phyloP scores from a whole-genome alignment of 2,888 invertebrate species.

The Hirtodrosophila trivittata region DNA sequence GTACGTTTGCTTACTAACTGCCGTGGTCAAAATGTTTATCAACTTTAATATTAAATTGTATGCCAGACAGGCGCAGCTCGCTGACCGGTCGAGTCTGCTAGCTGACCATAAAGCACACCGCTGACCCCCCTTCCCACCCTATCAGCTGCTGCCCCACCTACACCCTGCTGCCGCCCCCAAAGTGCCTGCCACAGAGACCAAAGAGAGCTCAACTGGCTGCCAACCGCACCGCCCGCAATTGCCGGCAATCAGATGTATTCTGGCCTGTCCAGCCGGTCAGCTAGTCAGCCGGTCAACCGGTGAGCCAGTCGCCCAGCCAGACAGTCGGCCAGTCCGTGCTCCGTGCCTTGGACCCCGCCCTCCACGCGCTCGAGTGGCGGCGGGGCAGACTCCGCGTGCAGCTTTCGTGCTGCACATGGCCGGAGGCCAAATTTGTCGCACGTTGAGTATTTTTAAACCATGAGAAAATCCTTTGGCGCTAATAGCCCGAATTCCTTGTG shows the following conservation, averaged over 20 bases:
- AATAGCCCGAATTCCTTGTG: conserved; percentile 82
- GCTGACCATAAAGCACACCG: conserved; percentile 60
- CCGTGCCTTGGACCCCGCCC: conserved; percentile 23
- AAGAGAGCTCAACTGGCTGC: conserved; percentile 46
- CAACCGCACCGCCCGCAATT: conserved; percentile 63
- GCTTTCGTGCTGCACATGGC: conserved; percentile 78
- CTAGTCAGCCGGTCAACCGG: conserved; percentile 24
- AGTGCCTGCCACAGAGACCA: not conserved
- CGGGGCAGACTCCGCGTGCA: conserved; percentile 64
- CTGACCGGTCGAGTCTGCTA: conserved; percentile 49
- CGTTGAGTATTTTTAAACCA: conserved; percentile 82
- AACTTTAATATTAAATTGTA: conserved; percentile 83
- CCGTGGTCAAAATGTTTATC: conserved; percentile 82
- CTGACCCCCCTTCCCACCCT: conserved; percentile 12
- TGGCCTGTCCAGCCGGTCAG: conserved; percentile 44
- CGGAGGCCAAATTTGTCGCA: conserved; percentile 76
- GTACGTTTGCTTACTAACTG: conserved; percentile 84
- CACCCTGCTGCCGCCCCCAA: no score
- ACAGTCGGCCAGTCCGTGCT: conserved; percentile 24
- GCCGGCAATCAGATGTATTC: conserved; percentile 72
- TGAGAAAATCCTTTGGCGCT: conserved; percentile 83
- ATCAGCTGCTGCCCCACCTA: not conserved
- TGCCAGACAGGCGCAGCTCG: conserved; percentile 46
- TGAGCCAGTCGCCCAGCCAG: conserved; percentile 23
- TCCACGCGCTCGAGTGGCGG: conserved; percentile 20